A percentile compares a stretch with the other conserved stretches of the same genome.
These are phyloP conservation scores for Coleophora deauratella DNA, from an alignment of 2,888 invertebrate genomes.

Conservation along the genomic window DNA sequence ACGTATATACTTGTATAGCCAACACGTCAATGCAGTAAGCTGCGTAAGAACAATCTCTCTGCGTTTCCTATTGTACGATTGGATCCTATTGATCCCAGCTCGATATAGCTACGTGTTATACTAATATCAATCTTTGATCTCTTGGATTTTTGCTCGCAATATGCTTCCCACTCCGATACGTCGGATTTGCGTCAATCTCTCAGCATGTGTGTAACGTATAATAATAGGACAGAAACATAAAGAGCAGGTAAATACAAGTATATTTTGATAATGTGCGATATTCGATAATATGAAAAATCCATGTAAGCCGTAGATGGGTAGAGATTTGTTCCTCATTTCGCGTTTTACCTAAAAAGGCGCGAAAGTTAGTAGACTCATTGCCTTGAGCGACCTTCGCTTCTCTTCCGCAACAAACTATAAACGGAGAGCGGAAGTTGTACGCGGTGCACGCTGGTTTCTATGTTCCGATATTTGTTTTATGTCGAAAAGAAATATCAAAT, in stretches of 20 bases:
- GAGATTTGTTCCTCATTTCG: too few relatives aligned
- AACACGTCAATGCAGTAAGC: background rate
- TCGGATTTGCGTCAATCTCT: conserved; percentile 45
- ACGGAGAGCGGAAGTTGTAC: conserved; percentile 55
- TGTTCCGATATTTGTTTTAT: background rate
- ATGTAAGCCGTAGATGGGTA: too few relatives aligned
- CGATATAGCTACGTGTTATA: conserved; percentile 11
- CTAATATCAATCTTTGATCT: conserved; percentile 19
- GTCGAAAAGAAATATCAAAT: too few relatives aligned
- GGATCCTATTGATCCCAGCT: too few relatives aligned
- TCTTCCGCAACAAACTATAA: conserved; percentile 62
- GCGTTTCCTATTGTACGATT: too few relatives aligned
- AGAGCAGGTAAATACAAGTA: conserved; percentile 1
- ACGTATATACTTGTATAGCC: too few relatives aligned
- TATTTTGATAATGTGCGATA: background rate
- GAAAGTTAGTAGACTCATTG: too few relatives aligned
- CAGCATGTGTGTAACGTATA: conserved; percentile 42
- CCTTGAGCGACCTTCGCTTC: conserved; percentile 44
- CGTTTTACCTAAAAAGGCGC: too few relatives aligned
- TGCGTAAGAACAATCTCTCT: too few relatives aligned
- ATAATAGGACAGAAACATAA: conserved; percentile 19
- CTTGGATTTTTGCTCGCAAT: conserved; percentile 31
- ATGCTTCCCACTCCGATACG: conserved; percentile 27
- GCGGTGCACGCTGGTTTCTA: conserved; percentile 1
- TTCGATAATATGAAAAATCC: background rate